Percentiles rank a stretch among this genome's conserved stretches.
These are phyloP conservation scores for Corapipo altera DNA, from an alignment of 2,113 vertebrate species.

Conservation along the genomic window DNA sequence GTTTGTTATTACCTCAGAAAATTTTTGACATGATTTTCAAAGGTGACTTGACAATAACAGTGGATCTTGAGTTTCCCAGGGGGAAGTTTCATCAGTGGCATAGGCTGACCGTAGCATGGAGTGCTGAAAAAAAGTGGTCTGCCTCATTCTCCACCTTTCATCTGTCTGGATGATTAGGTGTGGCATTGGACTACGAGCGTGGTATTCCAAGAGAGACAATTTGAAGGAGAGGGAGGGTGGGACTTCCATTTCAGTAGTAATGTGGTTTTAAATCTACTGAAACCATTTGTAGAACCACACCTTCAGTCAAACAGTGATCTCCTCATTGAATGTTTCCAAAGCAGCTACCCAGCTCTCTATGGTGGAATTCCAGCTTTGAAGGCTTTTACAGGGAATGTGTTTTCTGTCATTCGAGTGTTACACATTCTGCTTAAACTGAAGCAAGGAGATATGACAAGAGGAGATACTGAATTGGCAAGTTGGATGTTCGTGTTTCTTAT, in stretches of 20 bases:
- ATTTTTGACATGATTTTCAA: not conserved
- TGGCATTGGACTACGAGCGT: not conserved
- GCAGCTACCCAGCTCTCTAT: not conserved
- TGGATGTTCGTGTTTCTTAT: not conserved
- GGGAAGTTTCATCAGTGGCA: not conserved
- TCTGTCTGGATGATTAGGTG: not conserved
- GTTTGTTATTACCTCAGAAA: not conserved
- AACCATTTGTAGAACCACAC: not conserved
- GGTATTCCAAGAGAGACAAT: not conserved
- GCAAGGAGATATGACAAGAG: not conserved
- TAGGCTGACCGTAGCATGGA: not conserved
- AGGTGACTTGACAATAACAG: not conserved
- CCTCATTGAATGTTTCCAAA: not conserved
- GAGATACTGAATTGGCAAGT: not conserved
- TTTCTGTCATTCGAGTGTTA: not conserved
- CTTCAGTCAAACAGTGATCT: not conserved
- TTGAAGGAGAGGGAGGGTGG: not conserved
- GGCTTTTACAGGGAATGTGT: not conserved
- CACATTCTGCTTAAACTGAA: not conserved
- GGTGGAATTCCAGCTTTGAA: not conserved
- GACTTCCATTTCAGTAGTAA: not conserved
- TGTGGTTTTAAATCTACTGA: not conserved
- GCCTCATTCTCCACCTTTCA: not conserved
- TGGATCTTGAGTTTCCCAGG: not conserved
- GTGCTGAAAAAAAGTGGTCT: not conserved